Base-by-base conservation (phyloP, 2,888 invertebrate species). In the Cynaeus angustus region DNA sequence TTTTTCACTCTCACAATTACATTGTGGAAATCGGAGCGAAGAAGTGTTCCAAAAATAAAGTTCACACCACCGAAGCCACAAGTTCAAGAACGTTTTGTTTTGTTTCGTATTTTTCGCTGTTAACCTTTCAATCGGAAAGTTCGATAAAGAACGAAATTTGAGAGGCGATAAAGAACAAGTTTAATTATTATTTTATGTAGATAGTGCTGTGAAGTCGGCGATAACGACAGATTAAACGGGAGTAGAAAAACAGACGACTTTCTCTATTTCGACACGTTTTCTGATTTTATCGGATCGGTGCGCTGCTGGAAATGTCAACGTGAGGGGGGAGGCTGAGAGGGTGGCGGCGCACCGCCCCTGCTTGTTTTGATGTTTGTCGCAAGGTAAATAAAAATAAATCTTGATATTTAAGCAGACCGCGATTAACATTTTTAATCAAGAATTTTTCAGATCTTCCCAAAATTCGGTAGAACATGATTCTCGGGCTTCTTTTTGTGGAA, bases 181-280 rank as follows among this genome's bases (percentile, higher is more conserved):
- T 50, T 50, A 50, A 50, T 50, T 50, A 50, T 50, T 50, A 50
- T 28, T 50, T 50, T 50, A 50, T 50, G 50, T 50, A 50, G 26
- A 33, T 37, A 53, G 13, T 14, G 13, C 14, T 37, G 16, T 33
- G 14, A 14, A 53, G 53, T 37, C 33, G 37, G 5, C 30, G 53
- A 33, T 53, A 53, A 26, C 33, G 13, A 4, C 37, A 7, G 37
- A 50, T 50, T 50, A 28, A 50, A 50, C 16, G 28, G 5, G 30
- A 28, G 16, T 14, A 33, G 53, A 53, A 37, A 53, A 33, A 53
- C 33, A 53, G 37, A 33, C 28, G 14, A 33, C 53, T 53, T 53
- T 53, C 53, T 53, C 53, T 53, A 37, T 53, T 53, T 53, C 53
- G 37, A 53, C 33, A 46, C 26, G 46, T 16, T 46, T 46, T 46